Conservation (phyloP, 2,888 invertebrate genomes). For the Watsonalla binaria region DNA sequence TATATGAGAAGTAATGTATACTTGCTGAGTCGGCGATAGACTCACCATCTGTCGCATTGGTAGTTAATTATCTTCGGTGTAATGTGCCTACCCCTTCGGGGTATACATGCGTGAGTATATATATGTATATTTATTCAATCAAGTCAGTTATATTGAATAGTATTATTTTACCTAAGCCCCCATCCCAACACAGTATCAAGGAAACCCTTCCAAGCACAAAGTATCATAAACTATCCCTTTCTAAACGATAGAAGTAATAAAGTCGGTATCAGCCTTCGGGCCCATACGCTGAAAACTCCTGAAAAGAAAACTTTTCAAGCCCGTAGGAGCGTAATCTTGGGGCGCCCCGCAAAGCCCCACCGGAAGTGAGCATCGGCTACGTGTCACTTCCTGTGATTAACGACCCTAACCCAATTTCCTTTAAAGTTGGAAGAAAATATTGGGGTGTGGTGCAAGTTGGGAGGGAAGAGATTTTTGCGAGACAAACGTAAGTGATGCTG, state of each 20-base stretch:
- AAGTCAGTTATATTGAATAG: no score
- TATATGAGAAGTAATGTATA: no score
- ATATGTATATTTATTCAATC: no score
- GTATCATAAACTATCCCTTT: neutral
- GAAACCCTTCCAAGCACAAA: neutral
- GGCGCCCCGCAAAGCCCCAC: conserved; percentile 14
- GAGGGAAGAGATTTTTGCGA: neutral
- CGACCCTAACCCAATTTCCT: conserved; percentile 62
- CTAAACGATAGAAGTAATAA: conserved; percentile 16
- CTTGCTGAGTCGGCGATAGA: no score
- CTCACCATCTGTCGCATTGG: no score
- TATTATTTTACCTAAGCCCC: neutral
- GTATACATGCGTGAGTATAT: no score
- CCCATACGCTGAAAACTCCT: conserved; percentile 8
- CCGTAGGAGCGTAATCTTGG: conserved; percentile 1
- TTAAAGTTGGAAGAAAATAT: conserved; percentile 56
- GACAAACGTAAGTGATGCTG: no score
- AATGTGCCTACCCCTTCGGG: no score
- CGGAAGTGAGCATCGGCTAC: conserved; percentile 41
- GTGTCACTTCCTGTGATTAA: conserved; percentile 63
- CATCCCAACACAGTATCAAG: neutral
- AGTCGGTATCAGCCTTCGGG: conserved; percentile 20
- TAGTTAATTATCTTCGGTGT: no score
- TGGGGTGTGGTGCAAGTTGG: conserved; percentile 22
- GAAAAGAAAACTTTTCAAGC: conserved; percentile 5